Evolutionary conservation across 2,797 vertebrate genomes (phyloP).

Genomic region (Anisognathus igniventris): DNA sequence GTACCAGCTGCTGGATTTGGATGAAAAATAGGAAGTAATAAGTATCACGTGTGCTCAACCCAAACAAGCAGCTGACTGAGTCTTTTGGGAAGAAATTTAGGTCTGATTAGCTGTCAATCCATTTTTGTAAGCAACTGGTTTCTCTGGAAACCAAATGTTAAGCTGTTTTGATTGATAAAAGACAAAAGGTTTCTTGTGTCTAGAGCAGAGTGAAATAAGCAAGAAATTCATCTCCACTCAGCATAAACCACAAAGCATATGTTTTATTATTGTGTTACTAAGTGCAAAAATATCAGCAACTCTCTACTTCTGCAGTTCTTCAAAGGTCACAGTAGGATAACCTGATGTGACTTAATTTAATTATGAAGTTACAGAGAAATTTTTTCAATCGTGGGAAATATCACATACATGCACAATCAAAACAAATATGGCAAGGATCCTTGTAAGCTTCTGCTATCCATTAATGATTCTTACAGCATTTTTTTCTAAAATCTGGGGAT

Average conservation of each 20-base stretch:
- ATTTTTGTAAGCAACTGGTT: background rate
- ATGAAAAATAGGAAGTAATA: background rate
- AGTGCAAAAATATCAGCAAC: background rate
- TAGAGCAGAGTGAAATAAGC: background rate
- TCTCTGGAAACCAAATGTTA: background rate
- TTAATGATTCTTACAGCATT: background rate
- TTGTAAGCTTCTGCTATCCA: background rate
- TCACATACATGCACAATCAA: background rate
- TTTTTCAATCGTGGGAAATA: background rate
- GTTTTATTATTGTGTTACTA: background rate
- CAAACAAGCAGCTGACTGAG: slow-evolving; percentile 18
- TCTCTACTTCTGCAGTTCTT: background rate
- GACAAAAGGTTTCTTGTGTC: background rate
- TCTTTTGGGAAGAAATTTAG: background rate
- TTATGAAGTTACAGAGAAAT: background rate
- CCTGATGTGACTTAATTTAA: background rate
- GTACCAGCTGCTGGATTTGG: slow-evolving; percentile 14
- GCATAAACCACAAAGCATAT: background rate
- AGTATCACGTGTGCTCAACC: background rate
- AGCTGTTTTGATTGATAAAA: background rate
- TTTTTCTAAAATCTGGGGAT: background rate
- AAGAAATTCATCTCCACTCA: background rate
- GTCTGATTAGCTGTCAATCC: background rate
- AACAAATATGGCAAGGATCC: background rate
- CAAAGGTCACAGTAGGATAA: background rate